A percentile compares a stretch with the other conserved stretches of the same genome.
phyloP scores from a whole-genome alignment of 2,888 invertebrate genomes.

The Lithophane ornitopus region DNA sequence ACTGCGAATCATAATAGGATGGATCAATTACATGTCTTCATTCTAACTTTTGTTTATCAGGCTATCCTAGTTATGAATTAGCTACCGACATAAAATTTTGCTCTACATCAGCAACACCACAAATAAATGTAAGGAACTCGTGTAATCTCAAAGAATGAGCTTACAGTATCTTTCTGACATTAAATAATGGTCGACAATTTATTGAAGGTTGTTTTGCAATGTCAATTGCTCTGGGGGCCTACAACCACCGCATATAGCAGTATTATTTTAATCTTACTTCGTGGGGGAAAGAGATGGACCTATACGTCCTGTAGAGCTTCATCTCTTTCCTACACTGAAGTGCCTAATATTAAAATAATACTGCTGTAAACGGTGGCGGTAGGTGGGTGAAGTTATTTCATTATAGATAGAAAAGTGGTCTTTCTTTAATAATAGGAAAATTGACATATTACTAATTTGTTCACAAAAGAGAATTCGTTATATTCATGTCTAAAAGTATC shows the following conservation, averaged over 20 bases:
- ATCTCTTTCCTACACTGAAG: no score
- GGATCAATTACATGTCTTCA: conserved; percentile 58
- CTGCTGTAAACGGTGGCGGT: no score
- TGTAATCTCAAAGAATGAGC: no score
- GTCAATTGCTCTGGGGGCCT: background rate
- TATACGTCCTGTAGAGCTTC: no score
- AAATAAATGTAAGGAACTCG: background rate
- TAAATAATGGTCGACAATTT: background rate
- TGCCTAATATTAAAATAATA: no score
- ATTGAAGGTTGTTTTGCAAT: background rate
- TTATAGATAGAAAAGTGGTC: background rate
- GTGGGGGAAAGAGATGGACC: no score
- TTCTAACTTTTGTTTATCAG: conserved; percentile 42
- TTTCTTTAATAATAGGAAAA: no score
- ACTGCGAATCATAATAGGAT: conserved; percentile 50
- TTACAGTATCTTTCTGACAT: background rate
- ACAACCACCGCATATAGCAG: no score
- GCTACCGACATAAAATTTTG: background rate
- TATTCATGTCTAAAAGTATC: background rate
- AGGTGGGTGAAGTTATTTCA: background rate
- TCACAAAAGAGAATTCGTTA: no score
- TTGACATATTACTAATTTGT: no score
- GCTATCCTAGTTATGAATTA: conserved; percentile 2
- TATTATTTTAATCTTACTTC: no score
- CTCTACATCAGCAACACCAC: background rate